Percentiles rank a stretch among this genome's conserved stretches.
phyloP scores from a whole-genome alignment of 2,888 invertebrate species.

The Tipula helvola region DNA sequence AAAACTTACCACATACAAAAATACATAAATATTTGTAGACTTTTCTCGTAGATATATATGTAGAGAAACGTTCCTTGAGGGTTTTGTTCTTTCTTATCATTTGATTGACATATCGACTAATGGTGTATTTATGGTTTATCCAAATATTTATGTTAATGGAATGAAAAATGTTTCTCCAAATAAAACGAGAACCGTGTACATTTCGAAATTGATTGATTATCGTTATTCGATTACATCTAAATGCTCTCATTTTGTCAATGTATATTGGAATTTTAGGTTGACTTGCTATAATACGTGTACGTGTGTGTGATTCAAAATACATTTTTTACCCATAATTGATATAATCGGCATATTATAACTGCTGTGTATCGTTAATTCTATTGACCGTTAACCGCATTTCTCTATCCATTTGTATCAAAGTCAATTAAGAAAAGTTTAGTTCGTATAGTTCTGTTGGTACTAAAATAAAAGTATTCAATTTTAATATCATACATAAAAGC shows the following conservation, averaged over 20 bases:
- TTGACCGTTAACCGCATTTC: background rate
- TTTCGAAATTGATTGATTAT: background rate
- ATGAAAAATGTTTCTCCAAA: background rate
- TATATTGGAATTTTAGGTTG: background rate
- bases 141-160: background rate
- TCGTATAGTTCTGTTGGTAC: background rate
- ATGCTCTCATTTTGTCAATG: background rate
- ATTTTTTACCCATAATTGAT: background rate
- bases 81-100: background rate
- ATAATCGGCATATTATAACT: background rate
- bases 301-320: background rate
- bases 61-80: background rate
- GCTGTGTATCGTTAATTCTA: background rate
- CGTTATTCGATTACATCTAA: background rate
- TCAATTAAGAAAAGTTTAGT: background rate
- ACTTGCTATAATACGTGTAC: background rate
- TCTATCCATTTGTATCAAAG: background rate
- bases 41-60: no score
- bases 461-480: background rate
- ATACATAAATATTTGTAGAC: background rate
- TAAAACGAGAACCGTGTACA: background rate
- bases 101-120: background rate
- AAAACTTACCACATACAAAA: background rate
- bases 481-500: background rate
- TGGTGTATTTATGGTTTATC: background rate